Percentiles rank a stretch among this genome's conserved stretches.
phyloP scores from a whole-genome alignment of 2,797 vertebrate species.

The Pelobates cultripes region DNA sequence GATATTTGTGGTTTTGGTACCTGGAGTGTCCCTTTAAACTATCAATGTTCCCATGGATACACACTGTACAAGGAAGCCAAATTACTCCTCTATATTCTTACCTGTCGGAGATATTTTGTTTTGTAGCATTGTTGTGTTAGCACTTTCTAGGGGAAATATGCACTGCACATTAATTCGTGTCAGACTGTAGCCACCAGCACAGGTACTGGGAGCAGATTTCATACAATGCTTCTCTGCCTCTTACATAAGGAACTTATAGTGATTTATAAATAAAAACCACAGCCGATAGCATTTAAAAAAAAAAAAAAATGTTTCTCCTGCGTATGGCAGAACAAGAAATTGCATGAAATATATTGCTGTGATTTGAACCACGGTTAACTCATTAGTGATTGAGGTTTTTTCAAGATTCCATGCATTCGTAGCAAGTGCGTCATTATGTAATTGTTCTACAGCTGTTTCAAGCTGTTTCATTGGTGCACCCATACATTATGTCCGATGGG shows the following conservation, averaged over 20 bases:
- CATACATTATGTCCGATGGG: no score
- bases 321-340: slow-evolving; percentile 36
- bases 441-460: no score
- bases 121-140: slow-evolving; percentile 37
- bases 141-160: slow-evolving; percentile 31
- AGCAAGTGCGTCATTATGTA: no score
- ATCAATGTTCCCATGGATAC: neutral
- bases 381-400: no score
- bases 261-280: slow-evolving; percentile 45
- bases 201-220: slow-evolving; percentile 4
- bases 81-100: slow-evolving; percentile 25
- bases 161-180: slow-evolving; percentile 39
- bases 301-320: slow-evolving; percentile 1
- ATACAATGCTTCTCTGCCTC: slow-evolving; percentile 23
- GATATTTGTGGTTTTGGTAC: no score
- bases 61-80: slow-evolving; percentile 3
- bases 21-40: neutral
- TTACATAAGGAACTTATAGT: slow-evolving; percentile 39
- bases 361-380: no score
- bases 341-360: no score
- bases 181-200: slow-evolving; percentile 35
- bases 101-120: slow-evolving; percentile 33
- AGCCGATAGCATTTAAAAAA: slow-evolving; percentile 13
- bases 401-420: no score
- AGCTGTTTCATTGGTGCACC: no score